A percentile compares a stretch with the other conserved stretches of the same genome.
These are phyloP conservation scores for Schlechtendalia chinensis DNA, from an alignment of 1,140 invertebrate species.

Conservation along the genomic window DNA sequence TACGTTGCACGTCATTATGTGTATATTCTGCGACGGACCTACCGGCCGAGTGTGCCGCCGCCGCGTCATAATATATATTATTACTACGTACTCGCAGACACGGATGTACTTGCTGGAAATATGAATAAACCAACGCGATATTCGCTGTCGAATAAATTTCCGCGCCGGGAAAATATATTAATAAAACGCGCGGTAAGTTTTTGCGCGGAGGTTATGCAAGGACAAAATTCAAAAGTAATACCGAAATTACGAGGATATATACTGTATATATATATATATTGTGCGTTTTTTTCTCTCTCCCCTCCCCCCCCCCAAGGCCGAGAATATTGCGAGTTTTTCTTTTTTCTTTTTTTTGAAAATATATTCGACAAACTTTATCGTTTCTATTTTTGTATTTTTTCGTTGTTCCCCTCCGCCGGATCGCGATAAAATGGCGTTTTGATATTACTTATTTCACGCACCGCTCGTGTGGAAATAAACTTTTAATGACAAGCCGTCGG, in stretches of 20 bases:
- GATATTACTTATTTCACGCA: conserved; percentile 44
- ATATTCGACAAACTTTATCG: conserved; percentile 27
- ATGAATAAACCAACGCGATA: background rate
- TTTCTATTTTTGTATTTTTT: background rate
- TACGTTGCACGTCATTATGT: too few relatives aligned
- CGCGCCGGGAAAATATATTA: conserved; percentile 6
- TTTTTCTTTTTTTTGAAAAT: conserved; percentile 17
- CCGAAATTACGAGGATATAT: background rate
- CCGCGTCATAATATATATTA: background rate
- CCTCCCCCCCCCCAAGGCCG: too few relatives aligned
- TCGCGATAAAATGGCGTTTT: conserved; percentile 38
- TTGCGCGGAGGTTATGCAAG: background rate
- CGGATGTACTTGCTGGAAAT: background rate
- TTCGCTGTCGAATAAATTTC: conserved; percentile 25
- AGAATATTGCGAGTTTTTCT: conserved; percentile 30
- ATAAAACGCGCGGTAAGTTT: conserved; percentile 20
- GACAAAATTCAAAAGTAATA: conserved; percentile 44
- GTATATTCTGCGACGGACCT: background rate
- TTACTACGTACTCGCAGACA: background rate
- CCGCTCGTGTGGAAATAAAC: conserved; percentile 46
- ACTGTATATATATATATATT: too few relatives aligned
- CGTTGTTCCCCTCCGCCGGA: background rate
- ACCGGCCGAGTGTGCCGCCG: too few relatives aligned
- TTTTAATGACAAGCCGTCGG: conserved; percentile 49
- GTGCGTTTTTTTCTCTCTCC: background rate